A percentile compares a stretch with the other conserved stretches of the same genome.
Evolutionary conservation across 2,113 vertebrate genomes (phyloP).

Genomic region (Lycaon pictus): DNA sequence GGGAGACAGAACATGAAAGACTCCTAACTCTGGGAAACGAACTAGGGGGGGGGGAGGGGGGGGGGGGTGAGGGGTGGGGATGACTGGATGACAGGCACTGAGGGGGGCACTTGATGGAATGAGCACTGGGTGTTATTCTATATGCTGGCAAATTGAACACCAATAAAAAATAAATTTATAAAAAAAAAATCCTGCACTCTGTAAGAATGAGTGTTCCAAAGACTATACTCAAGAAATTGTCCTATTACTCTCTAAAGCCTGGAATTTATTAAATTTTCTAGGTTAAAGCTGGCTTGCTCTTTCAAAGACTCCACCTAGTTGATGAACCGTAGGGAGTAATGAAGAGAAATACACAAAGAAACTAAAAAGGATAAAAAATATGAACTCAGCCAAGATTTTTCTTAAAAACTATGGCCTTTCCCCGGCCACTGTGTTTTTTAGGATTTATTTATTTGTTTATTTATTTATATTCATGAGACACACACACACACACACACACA

Average conservation of each 20-base stretch:
- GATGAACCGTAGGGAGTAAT: background rate
- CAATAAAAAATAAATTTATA: too few relatives aligned
- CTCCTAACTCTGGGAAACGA: too few relatives aligned
- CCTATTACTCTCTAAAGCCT: background rate
- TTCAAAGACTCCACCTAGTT: constrained; percentile 8
- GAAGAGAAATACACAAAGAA: background rate
- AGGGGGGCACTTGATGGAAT: too few relatives aligned
- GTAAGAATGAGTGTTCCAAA: background rate
- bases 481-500: too few relatives aligned
- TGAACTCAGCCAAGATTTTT: constrained; percentile 34
- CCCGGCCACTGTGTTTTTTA: background rate
- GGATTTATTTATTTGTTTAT: background rate
- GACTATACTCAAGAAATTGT: background rate
- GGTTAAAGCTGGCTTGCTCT: constrained; percentile 15
- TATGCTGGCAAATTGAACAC: too few relatives aligned
- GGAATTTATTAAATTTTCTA: constrained; percentile 36
- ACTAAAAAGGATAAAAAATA: background rate
- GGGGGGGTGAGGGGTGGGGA: too few relatives aligned
- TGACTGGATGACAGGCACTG: too few relatives aligned
- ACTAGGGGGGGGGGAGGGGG: too few relatives aligned
- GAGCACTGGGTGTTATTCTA: too few relatives aligned
- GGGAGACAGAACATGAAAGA: too few relatives aligned
- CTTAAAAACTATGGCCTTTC: constrained; percentile 53
- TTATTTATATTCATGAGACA: too few relatives aligned
- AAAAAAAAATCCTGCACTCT: background rate